These are phyloP conservation scores for Pangasius djambal DNA, from an alignment of 2,797 vertebrate species.

Conservation along the genomic window DNA sequence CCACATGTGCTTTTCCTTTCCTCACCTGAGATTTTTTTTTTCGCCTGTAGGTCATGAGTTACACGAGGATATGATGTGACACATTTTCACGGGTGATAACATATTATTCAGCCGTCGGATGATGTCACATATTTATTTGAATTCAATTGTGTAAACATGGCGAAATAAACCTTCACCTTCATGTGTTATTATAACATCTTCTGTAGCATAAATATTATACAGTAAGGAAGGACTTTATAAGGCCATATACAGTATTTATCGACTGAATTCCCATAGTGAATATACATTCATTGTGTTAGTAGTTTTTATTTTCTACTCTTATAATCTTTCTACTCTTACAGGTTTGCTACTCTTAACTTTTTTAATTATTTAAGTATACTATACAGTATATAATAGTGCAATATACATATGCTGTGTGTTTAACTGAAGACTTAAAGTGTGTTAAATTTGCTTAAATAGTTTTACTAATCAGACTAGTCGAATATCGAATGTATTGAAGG, in stretches of 20 bases:
- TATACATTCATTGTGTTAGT: background rate
- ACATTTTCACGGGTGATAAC: background rate
- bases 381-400: background rate
- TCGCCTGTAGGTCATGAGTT: background rate
- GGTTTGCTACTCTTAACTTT: background rate
- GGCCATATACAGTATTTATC: background rate
- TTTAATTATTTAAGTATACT: too few relatives aligned
- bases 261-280: background rate
- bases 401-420: background rate
- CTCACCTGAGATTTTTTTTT: background rate
- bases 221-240: background rate
- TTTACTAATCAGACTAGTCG: background rate
- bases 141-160: background rate
- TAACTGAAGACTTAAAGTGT: too few relatives aligned
- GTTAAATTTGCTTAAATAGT: too few relatives aligned
- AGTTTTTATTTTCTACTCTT: background rate
- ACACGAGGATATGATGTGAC: background rate
- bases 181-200: too few relatives aligned
- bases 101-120: background rate
- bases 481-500: background rate
- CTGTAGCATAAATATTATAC: background rate
- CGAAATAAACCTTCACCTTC: background rate
- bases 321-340: background rate
- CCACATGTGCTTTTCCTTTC: background rate
- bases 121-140: background rate